These are phyloP conservation scores for Brachynemurus nebulosus DNA, from an alignment of 2,888 invertebrate species.

Conservation along the genomic window DNA sequence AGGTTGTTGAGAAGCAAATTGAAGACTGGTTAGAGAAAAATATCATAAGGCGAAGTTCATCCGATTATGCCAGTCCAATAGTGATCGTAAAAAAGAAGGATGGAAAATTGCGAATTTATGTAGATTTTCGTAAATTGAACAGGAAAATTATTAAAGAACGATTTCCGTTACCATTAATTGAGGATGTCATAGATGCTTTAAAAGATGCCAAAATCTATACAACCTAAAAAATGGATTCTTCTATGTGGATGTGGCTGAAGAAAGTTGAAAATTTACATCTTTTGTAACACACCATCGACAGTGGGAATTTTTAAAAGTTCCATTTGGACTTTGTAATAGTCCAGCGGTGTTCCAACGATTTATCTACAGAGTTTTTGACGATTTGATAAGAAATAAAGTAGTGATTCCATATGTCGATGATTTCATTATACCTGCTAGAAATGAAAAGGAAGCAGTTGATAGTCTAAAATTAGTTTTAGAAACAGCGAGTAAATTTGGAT, in stretches of 20 bases:
- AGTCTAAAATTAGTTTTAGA: neutral
- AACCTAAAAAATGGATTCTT: neutral
- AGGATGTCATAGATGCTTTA: neutral
- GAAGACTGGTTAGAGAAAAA: too few species aligned
- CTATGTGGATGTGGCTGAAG: neutral
- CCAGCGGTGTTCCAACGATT: neutral
- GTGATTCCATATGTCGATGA: neutral
- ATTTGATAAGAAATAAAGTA: neutral
- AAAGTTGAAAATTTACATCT: neutral
- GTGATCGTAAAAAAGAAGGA: constrained; percentile 1
- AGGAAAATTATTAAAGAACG: neutral
- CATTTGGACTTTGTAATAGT: neutral
- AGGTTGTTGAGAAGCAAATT: too few species aligned
- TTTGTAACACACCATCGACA: too few species aligned
- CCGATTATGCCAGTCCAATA: neutral
- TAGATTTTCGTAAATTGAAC: neutral
- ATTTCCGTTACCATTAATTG: constrained; percentile 1
- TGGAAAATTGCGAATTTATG: neutral
- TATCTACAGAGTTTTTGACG: neutral
- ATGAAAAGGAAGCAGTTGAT: neutral
- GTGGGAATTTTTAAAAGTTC: too few species aligned
- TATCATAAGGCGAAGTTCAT: neutral
- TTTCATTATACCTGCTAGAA: neutral
- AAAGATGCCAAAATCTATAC: neutral
- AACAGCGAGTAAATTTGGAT: neutral